A percentile compares a stretch with the other conserved stretches of the same genome.
phyloP scores from a whole-genome alignment of 2,113 vertebrate genomes.

The Stigmatopora nigra region DNA sequence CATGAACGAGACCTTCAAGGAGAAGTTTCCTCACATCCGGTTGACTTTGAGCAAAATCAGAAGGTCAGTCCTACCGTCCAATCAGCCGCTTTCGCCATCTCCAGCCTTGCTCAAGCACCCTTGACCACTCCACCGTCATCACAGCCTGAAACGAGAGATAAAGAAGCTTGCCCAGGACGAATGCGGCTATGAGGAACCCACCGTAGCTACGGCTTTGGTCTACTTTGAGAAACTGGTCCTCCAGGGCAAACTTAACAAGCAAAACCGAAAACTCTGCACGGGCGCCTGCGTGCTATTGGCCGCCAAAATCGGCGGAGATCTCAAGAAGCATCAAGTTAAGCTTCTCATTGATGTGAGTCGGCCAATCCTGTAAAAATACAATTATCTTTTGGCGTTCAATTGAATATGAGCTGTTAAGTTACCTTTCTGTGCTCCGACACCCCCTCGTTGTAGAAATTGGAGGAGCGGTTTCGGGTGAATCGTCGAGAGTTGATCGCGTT shows the following conservation, averaged over 20 bases:
- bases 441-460: constrained; percentile 81
- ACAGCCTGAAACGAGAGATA: constrained; percentile 93
- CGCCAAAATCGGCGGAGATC: constrained; percentile 94
- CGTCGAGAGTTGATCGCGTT: constrained; percentile 94
- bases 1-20: constrained; percentile 99
- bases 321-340: constrained; percentile 96
- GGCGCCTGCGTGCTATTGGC: constrained; percentile 93
- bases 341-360: constrained; percentile 88
- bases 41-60: constrained; percentile 97
- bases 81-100: too few relatives aligned
- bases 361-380: too few relatives aligned
- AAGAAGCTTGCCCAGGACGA: constrained; percentile 91
- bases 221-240: constrained; percentile 98
- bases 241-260: constrained; percentile 96
- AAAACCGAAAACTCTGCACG: constrained; percentile 96
- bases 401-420: too few relatives aligned
- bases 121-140: constrained; percentile 1
- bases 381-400: too few relatives aligned
- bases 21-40: constrained; percentile 96
- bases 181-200: constrained; percentile 90
- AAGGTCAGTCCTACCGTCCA: constrained; percentile 70
- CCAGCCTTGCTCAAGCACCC: too few relatives aligned
- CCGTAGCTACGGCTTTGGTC: constrained; percentile 96
- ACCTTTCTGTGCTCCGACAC: too few relatives aligned
- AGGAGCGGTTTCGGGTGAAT: constrained; percentile 95